Evolutionary conservation across 37 sponge, comb jelly and placozoan genomes (phyloP).

Genomic region (Agelas oroides): DNA sequence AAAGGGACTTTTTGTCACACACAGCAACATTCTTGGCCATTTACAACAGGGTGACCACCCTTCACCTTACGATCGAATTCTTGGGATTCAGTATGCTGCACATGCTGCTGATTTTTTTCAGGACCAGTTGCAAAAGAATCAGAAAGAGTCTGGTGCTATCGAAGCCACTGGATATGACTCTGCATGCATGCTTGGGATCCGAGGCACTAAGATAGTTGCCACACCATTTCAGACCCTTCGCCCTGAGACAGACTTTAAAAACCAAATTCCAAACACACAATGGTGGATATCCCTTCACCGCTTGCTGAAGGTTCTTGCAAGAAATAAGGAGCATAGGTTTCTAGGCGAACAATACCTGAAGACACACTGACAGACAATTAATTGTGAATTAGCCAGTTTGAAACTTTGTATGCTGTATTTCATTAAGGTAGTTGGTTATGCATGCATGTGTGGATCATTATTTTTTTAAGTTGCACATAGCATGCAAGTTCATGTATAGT

Average conservation of each 20-base stretch:
- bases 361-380: too few relatives aligned
- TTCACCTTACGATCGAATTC: constrained; percentile 81
- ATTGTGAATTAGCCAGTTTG: too few relatives aligned
- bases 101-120: constrained; percentile 51
- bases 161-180: constrained; percentile 9
- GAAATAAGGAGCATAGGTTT: constrained; percentile 23
- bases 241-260: constrained; percentile 51
- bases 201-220: constrained; percentile 35
- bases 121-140: constrained; percentile 28
- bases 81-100: constrained; percentile 71
- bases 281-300: constrained; percentile 81
- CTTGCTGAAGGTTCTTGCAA: constrained; percentile 56
- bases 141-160: background rate
- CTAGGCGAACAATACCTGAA: constrained; percentile 2
- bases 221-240: constrained; percentile 68
- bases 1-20: constrained; percentile 60
- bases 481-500: too few relatives aligned
- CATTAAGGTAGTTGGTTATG: too few relatives aligned
- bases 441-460: too few relatives aligned
- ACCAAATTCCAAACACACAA: constrained; percentile 44
- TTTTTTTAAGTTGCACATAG: too few relatives aligned
- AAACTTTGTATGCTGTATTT: too few relatives aligned
- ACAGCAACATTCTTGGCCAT: constrained; percentile 76
- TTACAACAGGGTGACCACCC: constrained; percentile 87
- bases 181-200: constrained; percentile 67